Conservation (phyloP, 2,797 vertebrate species). For the Diplodus sargus region DNA sequence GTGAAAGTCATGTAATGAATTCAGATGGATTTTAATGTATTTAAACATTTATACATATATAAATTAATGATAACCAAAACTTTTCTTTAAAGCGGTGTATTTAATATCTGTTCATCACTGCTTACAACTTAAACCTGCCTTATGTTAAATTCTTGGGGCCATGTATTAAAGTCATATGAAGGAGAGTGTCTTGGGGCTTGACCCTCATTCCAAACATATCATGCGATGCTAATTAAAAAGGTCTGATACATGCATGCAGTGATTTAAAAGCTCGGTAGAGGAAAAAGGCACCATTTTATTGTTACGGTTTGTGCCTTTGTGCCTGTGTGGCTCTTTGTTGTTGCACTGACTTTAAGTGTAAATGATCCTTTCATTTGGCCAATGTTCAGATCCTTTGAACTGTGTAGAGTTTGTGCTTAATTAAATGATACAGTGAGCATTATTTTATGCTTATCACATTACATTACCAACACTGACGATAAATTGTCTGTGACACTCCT, state of each 20-base stretch:
- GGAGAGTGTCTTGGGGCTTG: conserved; percentile 35
- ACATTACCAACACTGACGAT: neutral
- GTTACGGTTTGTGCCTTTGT: conserved; percentile 15
- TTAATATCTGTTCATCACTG: conserved; percentile 23
- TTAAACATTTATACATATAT: neutral
- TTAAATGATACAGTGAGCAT: neutral
- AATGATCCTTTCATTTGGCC: conserved; percentile 35
- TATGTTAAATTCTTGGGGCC: neutral
- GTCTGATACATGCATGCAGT: conserved; percentile 29
- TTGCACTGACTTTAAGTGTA: conserved; percentile 25
- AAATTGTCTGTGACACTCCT: neutral
- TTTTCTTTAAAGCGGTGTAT: conserved; percentile 9
- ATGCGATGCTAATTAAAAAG: conserved; percentile 49
- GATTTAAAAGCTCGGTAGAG: conserved; percentile 34
- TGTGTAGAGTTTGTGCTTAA: neutral
- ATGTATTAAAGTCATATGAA: conserved; percentile 31
- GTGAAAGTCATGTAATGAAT: neutral
- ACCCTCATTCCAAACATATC: conserved; percentile 39
- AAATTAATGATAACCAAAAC: neutral
- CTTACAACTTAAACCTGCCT: conserved; percentile 12
- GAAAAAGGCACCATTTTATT: neutral
- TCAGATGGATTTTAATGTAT: neutral
- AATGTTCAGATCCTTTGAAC: conserved; percentile 26
- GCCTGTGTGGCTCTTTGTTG: conserved; percentile 5
- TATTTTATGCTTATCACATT: neutral